Evolutionary conservation across 2,888 invertebrate genomes (phyloP).

Genomic region (Ophion ventricosus): DNA sequence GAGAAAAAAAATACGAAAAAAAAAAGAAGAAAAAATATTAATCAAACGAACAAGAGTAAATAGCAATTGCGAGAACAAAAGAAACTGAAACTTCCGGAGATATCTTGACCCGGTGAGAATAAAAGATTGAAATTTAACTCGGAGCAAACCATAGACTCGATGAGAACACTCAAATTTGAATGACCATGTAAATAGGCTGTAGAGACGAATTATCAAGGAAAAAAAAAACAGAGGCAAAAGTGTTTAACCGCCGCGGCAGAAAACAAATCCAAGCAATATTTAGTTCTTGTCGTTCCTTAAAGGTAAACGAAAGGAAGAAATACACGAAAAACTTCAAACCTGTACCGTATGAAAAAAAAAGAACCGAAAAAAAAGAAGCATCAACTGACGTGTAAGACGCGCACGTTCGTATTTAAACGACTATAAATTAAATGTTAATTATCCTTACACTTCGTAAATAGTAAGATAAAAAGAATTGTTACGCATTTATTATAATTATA

Average conservation of each 20-base stretch:
- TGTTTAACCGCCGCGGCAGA: constrained; percentile 77
- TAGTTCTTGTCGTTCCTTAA: constrained; percentile 81
- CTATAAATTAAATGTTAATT: constrained; percentile 83
- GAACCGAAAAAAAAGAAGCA: constrained; percentile 54
- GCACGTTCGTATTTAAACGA: constrained; percentile 81
- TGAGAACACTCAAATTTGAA: constrained; percentile 42
- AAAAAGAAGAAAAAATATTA: constrained; percentile 13
- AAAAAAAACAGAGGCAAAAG: constrained; percentile 69
- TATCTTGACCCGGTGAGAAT: constrained; percentile 6
- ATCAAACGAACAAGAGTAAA: constrained; percentile 59
- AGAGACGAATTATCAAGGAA: constrained; percentile 71
- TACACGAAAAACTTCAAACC: constrained; percentile 25
- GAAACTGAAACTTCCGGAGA: constrained; percentile 72
- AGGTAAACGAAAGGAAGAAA: constrained; percentile 64
- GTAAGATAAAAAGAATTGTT: constrained; percentile 78
- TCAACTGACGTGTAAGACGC: constrained; percentile 74
- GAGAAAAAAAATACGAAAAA: constrained; percentile 26
- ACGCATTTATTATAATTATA: constrained; percentile 83
- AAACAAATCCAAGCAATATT: constrained; percentile 80
- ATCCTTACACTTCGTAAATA: constrained; percentile 79
- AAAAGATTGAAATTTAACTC: constrained; percentile 20
- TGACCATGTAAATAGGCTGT: constrained; percentile 71
- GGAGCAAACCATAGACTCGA: constrained; percentile 33
- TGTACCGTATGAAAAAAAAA: constrained; percentile 34
- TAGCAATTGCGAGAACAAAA: constrained; percentile 55